These are phyloP conservation scores for Nannospalax galili DNA, from an alignment of 2,113 vertebrate genomes.

Conservation along the genomic window DNA sequence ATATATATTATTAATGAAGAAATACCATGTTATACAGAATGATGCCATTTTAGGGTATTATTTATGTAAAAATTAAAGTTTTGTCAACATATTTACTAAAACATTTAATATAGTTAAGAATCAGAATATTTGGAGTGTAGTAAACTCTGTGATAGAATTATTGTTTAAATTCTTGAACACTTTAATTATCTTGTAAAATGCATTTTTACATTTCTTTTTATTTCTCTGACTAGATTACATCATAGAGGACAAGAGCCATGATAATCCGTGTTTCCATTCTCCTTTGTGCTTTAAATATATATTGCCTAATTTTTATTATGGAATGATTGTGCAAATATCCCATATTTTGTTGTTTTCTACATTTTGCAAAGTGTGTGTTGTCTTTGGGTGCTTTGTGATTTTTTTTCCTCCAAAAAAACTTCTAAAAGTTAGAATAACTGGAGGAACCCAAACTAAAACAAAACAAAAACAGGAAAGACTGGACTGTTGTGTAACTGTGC, in stretches of 20 bases:
- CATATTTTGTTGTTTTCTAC: slow-evolving; percentile 29
- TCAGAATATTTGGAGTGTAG: neutral
- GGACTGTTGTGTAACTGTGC: neutral
- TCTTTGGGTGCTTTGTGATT: slow-evolving; percentile 14
- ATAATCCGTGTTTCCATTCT: slow-evolving; percentile 8
- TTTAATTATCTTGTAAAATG: slow-evolving; percentile 23
- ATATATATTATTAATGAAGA: slow-evolving; percentile 20
- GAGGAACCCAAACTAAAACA: slow-evolving; percentile 7
- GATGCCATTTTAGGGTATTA: neutral
- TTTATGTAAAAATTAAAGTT: slow-evolving; percentile 38
- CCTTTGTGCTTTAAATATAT: slow-evolving; percentile 46
- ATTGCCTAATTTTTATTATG: neutral
- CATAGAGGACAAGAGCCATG: neutral
- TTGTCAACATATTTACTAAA: slow-evolving; percentile 15
- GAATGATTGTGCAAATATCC: neutral
- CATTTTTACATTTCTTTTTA: slow-evolving; percentile 26
- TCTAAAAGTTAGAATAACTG: neutral
- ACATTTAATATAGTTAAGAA: neutral
- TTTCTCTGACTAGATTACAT: slow-evolving; percentile 2
- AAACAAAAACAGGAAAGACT: neutral
- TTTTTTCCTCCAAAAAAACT: slow-evolving; percentile 23
- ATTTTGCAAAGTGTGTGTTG: neutral
- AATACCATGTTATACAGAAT: slow-evolving; percentile 7
- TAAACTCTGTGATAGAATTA: neutral
- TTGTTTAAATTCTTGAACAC: neutral